Evolutionary conservation across 2,113 vertebrate genomes (phyloP).

Genomic region (Neofelis nebulosa): DNA sequence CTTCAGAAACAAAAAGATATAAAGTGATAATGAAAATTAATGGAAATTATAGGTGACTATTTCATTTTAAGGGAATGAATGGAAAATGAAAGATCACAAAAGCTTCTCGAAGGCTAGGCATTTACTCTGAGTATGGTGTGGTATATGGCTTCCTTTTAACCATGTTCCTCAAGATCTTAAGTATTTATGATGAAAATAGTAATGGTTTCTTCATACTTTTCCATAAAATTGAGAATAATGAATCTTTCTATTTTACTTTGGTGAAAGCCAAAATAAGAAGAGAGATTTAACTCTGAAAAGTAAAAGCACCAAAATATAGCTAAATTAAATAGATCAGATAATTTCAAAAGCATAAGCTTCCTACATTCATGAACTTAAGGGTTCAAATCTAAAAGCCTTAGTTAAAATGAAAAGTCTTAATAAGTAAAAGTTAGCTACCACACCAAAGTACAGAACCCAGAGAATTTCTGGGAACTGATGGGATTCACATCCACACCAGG

Average conservation of each 20-base stretch:
- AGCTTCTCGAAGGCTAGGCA: background rate
- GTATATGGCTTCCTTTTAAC: background rate
- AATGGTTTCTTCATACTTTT: background rate
- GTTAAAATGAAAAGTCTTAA: background rate
- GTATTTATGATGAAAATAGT: background rate
- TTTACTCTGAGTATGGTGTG: background rate
- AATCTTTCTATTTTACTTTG: background rate
- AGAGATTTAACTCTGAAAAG: background rate
- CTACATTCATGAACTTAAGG: conserved; percentile 1
- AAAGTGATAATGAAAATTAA: background rate
- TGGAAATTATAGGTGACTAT: background rate
- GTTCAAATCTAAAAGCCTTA: background rate
- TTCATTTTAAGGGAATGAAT: conserved; percentile 32
- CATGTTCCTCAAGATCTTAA: background rate
- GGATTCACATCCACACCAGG: background rate
- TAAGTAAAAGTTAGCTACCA: conserved; percentile 20
- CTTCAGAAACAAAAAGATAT: conserved; percentile 18
- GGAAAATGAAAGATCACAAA: background rate
- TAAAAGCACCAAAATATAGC: conserved; percentile 26
- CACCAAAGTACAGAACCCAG: background rate
- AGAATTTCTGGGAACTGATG: conserved; percentile 24
- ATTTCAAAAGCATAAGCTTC: conserved; percentile 43
- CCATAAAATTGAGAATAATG: background rate
- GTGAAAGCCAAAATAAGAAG: background rate
- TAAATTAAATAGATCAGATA: background rate